Percentiles rank a stretch among this genome's conserved stretches.
These are phyloP conservation scores for Scaptomyza cyrtandrae DNA, from an alignment of 2,888 invertebrate genomes.

Conservation along the genomic window DNA sequence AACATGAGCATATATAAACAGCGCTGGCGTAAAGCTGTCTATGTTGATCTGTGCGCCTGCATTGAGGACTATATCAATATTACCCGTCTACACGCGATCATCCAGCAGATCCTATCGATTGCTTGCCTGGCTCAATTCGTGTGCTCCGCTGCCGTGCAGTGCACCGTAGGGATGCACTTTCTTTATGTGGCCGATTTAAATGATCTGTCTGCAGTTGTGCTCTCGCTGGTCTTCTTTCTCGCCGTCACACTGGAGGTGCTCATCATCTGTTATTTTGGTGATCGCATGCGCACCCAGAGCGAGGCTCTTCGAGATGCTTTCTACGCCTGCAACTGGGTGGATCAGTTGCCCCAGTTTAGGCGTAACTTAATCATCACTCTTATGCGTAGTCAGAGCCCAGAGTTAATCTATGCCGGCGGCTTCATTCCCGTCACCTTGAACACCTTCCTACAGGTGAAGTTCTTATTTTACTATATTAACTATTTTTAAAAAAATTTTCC, in stretches of 20 bases:
- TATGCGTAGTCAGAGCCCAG: conserved; percentile 85
- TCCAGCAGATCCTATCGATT: conserved; percentile 85
- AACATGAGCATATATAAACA: accelerated
- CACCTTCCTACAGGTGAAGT: conserved; percentile 85
- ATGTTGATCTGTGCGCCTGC: conserved; percentile 65
- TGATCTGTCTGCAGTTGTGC: conserved; percentile 69
- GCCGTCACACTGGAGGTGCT: conserved; percentile 86
- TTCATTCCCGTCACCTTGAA: conserved; percentile 86
- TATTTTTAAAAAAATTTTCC: neutral
- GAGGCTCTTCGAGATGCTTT: conserved; percentile 85
- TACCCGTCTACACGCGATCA: conserved; percentile 83
- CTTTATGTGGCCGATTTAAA: conserved; percentile 83
- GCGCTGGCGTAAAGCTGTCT: conserved; percentile 12
- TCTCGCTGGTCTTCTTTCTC: conserved; percentile 83
- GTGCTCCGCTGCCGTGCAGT: conserved; percentile 84
- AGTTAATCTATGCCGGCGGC: conserved; percentile 86
- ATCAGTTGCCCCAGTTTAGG: conserved; percentile 85
- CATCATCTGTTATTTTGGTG: conserved; percentile 86
- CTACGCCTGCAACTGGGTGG: conserved; percentile 86
- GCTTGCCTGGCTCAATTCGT: conserved; percentile 86
- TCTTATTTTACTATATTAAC: neutral
- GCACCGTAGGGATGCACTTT: conserved; percentile 85
- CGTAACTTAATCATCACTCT: conserved; percentile 85
- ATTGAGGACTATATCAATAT: conserved; percentile 77
- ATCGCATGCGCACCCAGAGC: conserved; percentile 85